A percentile compares a stretch with the other conserved stretches of the same genome.
These are phyloP conservation scores for Rhamnusium bicolor DNA, from an alignment of 2,888 invertebrate genomes.

Conservation along the genomic window DNA sequence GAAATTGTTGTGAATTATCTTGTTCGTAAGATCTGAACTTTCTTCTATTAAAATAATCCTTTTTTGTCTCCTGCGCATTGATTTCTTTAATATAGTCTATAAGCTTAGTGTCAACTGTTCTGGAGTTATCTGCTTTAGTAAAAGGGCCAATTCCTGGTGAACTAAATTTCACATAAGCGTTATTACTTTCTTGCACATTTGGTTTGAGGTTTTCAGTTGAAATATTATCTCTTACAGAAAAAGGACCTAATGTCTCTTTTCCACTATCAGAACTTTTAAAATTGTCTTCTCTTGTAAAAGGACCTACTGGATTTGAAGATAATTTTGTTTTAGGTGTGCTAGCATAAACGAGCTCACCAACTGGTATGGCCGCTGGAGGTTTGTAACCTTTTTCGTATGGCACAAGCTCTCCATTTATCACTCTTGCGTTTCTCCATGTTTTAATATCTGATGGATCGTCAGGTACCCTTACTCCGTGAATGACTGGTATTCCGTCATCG, in stretches of 20 bases:
- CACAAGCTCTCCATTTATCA: conserved; percentile 87
- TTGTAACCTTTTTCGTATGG: conserved; percentile 82
- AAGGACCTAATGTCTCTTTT: conserved; percentile 71
- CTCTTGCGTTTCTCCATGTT: conserved; percentile 90
- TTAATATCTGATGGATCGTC: conserved; percentile 83
- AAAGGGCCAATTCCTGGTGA: conserved; percentile 74
- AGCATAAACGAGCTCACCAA: conserved; percentile 71
- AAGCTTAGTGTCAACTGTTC: conserved; percentile 74
- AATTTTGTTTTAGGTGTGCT: conserved; percentile 23
- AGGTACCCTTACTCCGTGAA: conserved; percentile 87
- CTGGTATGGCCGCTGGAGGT: conserved; percentile 77
- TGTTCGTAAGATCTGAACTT: conserved; percentile 70
- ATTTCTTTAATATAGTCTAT: conserved; percentile 80
- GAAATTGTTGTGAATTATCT: conserved; percentile 74
- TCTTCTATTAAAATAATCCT: conserved; percentile 75
- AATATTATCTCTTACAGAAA: conserved; percentile 75
- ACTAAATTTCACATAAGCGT: conserved; percentile 49
- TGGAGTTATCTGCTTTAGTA: conserved; percentile 77
- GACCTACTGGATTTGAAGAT: conserved; percentile 71
- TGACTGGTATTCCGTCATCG: conserved; percentile 83
- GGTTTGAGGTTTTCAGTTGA: conserved; percentile 46
- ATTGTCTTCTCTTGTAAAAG: conserved; percentile 77
- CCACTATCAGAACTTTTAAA: conserved; percentile 68
- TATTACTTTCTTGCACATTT: conserved; percentile 43
- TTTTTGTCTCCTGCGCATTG: conserved; percentile 77